These are phyloP conservation scores for Epicampocera succincta DNA, from an alignment of 2,888 invertebrate species.

Conservation along the genomic window DNA sequence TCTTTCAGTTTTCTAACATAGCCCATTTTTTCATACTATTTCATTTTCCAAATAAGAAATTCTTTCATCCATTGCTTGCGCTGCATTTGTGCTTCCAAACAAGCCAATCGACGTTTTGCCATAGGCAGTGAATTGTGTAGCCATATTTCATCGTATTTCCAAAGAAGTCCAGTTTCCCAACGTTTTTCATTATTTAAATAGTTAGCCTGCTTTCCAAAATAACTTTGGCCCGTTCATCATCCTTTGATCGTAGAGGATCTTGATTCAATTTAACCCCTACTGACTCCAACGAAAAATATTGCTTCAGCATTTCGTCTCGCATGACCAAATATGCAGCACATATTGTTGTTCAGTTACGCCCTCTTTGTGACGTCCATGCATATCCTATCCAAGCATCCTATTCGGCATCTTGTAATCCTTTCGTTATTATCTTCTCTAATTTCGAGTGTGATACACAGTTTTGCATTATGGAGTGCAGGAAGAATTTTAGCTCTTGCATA, in stretches of 20 bases:
- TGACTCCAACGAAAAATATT: conserved; percentile 51
- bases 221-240: conserved; percentile 42
- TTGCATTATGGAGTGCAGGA: conserved; percentile 44
- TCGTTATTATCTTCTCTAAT: conserved; percentile 32
- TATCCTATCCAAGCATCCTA: conserved; percentile 56
- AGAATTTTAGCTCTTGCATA: conserved; percentile 34
- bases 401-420: conserved; percentile 48
- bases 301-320: conserved; percentile 46
- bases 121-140: conserved; percentile 53
- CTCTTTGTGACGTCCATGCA: conserved; percentile 37
- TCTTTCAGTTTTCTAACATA: conserved; percentile 41
- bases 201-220: conserved; percentile 51
- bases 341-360: conserved; percentile 5
- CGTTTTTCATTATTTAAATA: conserved; percentile 41
- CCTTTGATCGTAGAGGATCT: conserved; percentile 41
- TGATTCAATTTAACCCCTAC: conserved; percentile 34
- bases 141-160: conserved; percentile 42
- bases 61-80: conserved; percentile 11
- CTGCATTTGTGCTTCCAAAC: conserved; percentile 53
- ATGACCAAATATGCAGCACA: conserved; percentile 49
- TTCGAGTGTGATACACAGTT: conserved; percentile 37
- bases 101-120: conserved; percentile 41
- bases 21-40: conserved; percentile 44
- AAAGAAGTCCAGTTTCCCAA: conserved; percentile 57
- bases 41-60: conserved; percentile 44